phyloP scores from a whole-genome alignment of 2,113 vertebrate species.

The Pycnonotus jocosus region DNA sequence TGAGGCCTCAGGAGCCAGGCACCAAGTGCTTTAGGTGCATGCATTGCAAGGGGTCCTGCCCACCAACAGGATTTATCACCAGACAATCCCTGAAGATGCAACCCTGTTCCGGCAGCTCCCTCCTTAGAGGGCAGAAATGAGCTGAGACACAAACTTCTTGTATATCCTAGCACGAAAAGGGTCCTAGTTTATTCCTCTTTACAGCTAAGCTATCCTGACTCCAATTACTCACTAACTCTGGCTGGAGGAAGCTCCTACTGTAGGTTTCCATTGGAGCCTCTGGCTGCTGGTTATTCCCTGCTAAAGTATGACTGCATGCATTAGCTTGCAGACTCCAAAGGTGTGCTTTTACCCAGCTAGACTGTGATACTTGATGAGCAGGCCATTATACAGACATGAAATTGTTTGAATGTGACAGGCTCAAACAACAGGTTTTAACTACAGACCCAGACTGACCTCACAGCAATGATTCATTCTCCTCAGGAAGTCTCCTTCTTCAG shows the following conservation, averaged over 20 bases:
- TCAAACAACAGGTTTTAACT: background rate
- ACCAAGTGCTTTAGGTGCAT: rapidly evolving
- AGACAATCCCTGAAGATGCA: background rate
- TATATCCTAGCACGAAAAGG: background rate
- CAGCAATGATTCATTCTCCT: background rate
- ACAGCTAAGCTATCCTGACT: background rate
- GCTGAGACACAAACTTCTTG: background rate
- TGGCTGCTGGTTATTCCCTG: background rate
- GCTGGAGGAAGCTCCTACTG: background rate
- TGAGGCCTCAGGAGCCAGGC: background rate
- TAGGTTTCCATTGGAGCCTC: background rate
- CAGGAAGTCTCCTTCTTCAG: background rate
- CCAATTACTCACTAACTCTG: background rate
- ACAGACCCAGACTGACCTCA: background rate
- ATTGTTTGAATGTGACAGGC: too few species aligned
- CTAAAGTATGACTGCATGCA: background rate
- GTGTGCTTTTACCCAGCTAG: background rate
- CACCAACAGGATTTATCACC: background rate
- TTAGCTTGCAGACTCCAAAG: background rate
- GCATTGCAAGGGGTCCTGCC: background rate
- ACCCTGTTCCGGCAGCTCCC: background rate
- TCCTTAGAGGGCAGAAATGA: background rate
- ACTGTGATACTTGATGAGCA: background rate
- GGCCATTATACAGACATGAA: too few species aligned
- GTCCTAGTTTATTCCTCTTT: background rate